A percentile compares a stretch with the other conserved stretches of the same genome.
These are phyloP conservation scores for Heliconius melpomene DNA, from an alignment of 1,140 invertebrate species.

Conservation along the genomic window DNA sequence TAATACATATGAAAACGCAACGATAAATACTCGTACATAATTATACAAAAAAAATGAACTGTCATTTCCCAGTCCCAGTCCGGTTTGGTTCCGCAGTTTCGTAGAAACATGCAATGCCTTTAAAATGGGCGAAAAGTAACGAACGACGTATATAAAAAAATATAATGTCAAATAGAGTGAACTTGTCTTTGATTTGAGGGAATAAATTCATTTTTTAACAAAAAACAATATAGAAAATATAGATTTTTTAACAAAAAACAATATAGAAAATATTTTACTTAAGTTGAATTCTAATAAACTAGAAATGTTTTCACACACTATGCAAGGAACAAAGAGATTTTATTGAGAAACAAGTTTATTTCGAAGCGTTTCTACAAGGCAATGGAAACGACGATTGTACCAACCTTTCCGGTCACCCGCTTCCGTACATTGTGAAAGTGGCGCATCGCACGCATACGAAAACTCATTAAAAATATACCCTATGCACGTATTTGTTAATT, in stretches of 20 bases:
- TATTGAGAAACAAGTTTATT: constrained; percentile 8
- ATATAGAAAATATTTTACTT: not conserved
- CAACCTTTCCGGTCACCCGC: constrained; percentile 42
- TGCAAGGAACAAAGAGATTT: constrained; percentile 8
- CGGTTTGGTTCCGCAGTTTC: not conserved
- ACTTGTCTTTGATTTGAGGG: too few relatives aligned
- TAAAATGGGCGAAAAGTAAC: not conserved
- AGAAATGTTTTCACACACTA: not conserved
- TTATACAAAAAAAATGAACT: not conserved
- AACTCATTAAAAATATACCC: constrained; percentile 36
- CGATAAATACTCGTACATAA: too few relatives aligned
- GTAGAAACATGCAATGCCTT: not conserved
- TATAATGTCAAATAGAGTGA: too few relatives aligned
- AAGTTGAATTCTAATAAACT: not conserved
- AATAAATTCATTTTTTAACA: too few relatives aligned
- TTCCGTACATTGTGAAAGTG: constrained; percentile 52
- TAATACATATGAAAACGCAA: not conserved
- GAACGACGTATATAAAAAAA: too few relatives aligned
- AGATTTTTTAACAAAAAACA: too few relatives aligned
- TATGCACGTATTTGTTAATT: constrained; percentile 23
- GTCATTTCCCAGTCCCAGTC: not conserved
- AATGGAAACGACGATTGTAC: constrained; percentile 24
- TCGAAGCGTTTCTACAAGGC: constrained; percentile 6
- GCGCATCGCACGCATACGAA: constrained; percentile 36
- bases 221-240: too few relatives aligned